Base-by-base conservation (phyloP, 2,797 vertebrate species). In the Chloroceryle inda region DNA sequence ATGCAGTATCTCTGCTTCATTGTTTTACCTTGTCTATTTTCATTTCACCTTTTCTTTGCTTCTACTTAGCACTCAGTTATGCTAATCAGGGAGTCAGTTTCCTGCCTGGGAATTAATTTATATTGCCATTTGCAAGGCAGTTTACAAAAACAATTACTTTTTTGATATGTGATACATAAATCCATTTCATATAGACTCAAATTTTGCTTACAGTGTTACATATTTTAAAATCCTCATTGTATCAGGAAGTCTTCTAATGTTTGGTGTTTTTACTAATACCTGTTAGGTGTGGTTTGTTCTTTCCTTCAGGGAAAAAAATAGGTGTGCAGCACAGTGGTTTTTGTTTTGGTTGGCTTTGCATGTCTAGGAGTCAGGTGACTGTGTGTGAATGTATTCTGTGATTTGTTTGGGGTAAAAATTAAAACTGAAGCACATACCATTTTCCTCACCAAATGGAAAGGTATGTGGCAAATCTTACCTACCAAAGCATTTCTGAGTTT, bases 281-380 rank as follows among this genome's bases (percentile, higher is more conserved):
- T 85, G 24, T 85, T 80, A 89, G 82, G 87, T 92, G 85, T 92
- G 78, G 52, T 77, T 91, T 88, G 22, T 83, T 78, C 68, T 74
- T 6, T 14, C 81, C 68, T 42, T 77, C 49, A 83, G 66, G 90
- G 38, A 16, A 83, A 33, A 58, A 94, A 85, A 66, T 62, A 71
- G 9, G 24, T 88, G 55, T 77, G 50, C 4, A 3, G 10, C 1
- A 2, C n/a, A 56, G 33, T 71, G n/a, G 10, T 50, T 92, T 45
- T 44, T 56, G 5, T 85, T 94, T 92, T 93, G 79, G 19, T 83
- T 72, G 23, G 61, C 31, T 53, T 79, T 53, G 26, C 31, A 35
- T 67, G 16, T 77, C 72, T 91, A 59, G 71, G 81, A 88, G 74
- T 79, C 18, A 61, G 40, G 40, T 68, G 68, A 75, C 20, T 84